Evolutionary conservation across 2,888 invertebrate genomes (phyloP).

Genomic region (Dasypogon diadema): DNA sequence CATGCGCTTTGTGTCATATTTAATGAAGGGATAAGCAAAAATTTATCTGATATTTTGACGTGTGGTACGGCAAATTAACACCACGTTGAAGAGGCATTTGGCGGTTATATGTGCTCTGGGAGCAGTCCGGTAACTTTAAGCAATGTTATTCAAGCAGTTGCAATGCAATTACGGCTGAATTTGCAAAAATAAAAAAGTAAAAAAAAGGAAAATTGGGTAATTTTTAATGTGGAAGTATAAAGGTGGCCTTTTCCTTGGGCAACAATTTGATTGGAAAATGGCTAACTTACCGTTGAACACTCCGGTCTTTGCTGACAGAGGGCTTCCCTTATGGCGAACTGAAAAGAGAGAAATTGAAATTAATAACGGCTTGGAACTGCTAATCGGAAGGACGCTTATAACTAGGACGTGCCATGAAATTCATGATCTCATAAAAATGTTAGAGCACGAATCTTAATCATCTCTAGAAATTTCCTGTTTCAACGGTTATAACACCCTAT

Average conservation of each 20-base stretch:
- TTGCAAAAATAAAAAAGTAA: background rate
- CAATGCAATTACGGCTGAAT: conserved; percentile 10
- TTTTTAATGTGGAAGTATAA: no score
- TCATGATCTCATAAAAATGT: no score
- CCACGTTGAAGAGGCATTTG: conserved; percentile 8
- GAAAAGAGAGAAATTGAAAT: conserved; percentile 54
- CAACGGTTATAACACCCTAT: no score
- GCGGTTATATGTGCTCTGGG: background rate
- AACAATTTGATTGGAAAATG: no score
- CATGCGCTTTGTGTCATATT: conserved; percentile 42
- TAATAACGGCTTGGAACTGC: conserved; percentile 23
- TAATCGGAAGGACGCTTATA: no score
- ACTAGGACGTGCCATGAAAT: no score
- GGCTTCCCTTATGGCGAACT: conserved; percentile 60
- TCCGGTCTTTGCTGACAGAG: conserved; percentile 60
- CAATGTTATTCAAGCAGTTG: conserved; percentile 1
- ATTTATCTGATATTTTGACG: conserved; percentile 47
- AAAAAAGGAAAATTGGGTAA: background rate
- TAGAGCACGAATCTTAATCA: no score
- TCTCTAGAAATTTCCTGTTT: no score
- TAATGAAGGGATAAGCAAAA: conserved; percentile 43
- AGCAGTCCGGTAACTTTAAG: background rate
- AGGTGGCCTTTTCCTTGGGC: no score
- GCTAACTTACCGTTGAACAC: conserved; percentile 61
- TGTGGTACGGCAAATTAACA: conserved; percentile 42